Base-by-base conservation (phyloP, 2,888 invertebrate genomes). In the Atethmia centrago region DNA sequence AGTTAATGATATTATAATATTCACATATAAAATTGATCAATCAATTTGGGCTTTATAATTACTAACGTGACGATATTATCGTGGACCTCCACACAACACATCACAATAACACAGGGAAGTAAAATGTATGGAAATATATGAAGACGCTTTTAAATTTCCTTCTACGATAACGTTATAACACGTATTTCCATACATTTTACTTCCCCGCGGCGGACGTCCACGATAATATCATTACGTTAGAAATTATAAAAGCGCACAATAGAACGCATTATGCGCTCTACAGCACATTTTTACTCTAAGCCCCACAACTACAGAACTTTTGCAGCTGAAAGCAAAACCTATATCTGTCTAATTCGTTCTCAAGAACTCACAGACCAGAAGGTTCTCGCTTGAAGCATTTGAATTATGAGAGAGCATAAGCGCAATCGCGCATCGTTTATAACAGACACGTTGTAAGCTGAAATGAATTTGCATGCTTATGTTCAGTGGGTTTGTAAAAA, bases 321-420 rank as follows among this genome's bases (percentile, higher is more conserved):
- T 62, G 53, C 71, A 36, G 65, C n/a, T 58, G 47, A 69, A 65
- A 64, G 61, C 28, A 58, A 83, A 81, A 78, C 67, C 81, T 42
- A 55, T 61, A 56, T 63, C 59, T 64, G 73, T 69, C 66, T 83
- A 83, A 80, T 83, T 83, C 64, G 69, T 80, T 83, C 83, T 74
- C 69, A 70, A 74, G 74, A 69, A 62, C 65, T 77, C 62, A 49
- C 21, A 65, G 28, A 63, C 62, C 58, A 71, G 58, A 63, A 53
- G 45, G 59, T 82, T 77, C 66, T 63, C 78, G 68, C 28, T 77
- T 77, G 21, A 56, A 65, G 28, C 56, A 40, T 53, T 62, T 79
- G 53, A 79, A 51, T 83, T 66, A 83, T 79, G 74, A 63, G 55
- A 79, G 73, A 63, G 49, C 65, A 74, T 51, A 69, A 74, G 74